Evolutionary conservation across 1,140 invertebrate species (phyloP).

Genomic region (Panagrolaimus sp.): DNA sequence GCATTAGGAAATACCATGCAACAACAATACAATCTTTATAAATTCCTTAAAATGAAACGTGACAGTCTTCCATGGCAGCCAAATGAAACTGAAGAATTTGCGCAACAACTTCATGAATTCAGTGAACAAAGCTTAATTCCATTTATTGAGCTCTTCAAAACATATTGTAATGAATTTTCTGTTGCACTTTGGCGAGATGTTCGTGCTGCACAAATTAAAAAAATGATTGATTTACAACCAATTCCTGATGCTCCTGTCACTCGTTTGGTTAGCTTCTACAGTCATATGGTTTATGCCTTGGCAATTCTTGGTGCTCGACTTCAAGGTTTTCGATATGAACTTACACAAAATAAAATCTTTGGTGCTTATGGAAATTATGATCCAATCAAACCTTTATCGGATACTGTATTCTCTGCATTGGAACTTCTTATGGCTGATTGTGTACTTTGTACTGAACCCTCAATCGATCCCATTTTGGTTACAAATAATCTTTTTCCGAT

Average conservation of each 20-base stretch:
- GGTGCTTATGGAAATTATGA: constrained; percentile 39
- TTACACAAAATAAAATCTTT: constrained; percentile 51
- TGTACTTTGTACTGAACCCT: constrained; percentile 47
- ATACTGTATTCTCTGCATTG: constrained; percentile 56
- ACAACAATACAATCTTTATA: constrained; percentile 11
- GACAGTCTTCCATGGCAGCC: background rate
- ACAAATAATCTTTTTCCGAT: constrained; percentile 49
- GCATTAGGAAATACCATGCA: constrained; percentile 2
- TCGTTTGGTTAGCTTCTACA: constrained; percentile 52
- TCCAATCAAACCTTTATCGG: constrained; percentile 49
- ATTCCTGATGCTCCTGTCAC: constrained; percentile 46
- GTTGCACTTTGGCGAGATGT: constrained; percentile 49
- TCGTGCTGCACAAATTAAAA: constrained; percentile 47
- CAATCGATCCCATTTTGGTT: constrained; percentile 47
- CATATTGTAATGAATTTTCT: constrained; percentile 54
- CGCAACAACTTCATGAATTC: constrained; percentile 27
- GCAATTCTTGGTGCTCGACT: constrained; percentile 55
- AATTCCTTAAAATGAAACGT: background rate
- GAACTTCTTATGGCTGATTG: constrained; percentile 53
- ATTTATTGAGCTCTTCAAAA: constrained; percentile 58
- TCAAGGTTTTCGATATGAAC: constrained; percentile 55
- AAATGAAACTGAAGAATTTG: constrained; percentile 25
- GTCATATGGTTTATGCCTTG: constrained; percentile 25
- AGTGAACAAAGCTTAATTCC: constrained; percentile 41
- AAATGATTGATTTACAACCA: constrained; percentile 47